Evolutionary conservation across 2,888 invertebrate genomes (phyloP), one percentile per base, ranked within the genome.

Genomic region (Anthrax anthrax): DNA sequence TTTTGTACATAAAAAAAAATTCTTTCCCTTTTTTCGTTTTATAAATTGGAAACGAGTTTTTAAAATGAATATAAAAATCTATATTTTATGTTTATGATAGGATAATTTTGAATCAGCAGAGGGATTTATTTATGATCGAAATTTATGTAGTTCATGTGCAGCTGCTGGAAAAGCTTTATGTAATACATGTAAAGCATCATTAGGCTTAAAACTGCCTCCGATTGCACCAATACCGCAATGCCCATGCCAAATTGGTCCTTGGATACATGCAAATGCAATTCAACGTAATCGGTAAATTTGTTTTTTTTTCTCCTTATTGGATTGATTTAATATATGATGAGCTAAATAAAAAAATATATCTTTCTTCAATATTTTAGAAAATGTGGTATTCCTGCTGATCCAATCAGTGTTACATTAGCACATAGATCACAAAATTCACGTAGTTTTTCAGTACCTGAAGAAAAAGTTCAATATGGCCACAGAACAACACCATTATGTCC

Each of bases 381-480:
- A 40, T 36, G 34, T 23, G 53, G 53, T 3, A 39, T 56, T 10
- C 66, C 72, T 8, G 73, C 73, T 0, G 73, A 73, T 60, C 66
- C 72, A 9, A 69, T 73, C 1, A 72, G 72, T 37, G 57, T 72
- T 16, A 61, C 67, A 6, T 52, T 73, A 17, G 71, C 73, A 2
- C 60, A 64, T 39, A 67, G 68, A 49, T 60, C 66, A 13, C 64
- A 63, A 16, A 67, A 67, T 42, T 61, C 68, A 10, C 39, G n/a
- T 19, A 51, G 53, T 8, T 62, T 65, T 38, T 59, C 60, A 18
- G 62, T 69, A 8, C 66, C 68, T 1, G 76, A 76, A 56, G 72
- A 72, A 10, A 69, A 66, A 51, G 55, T 77, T 9, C 60, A 70
- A 5, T 76, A 70, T 51, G 77, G 76, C 2, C 75, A 72, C 49